Base-by-base conservation (phyloP, 2,888 invertebrate genomes). In the Brenthis ino region DNA sequence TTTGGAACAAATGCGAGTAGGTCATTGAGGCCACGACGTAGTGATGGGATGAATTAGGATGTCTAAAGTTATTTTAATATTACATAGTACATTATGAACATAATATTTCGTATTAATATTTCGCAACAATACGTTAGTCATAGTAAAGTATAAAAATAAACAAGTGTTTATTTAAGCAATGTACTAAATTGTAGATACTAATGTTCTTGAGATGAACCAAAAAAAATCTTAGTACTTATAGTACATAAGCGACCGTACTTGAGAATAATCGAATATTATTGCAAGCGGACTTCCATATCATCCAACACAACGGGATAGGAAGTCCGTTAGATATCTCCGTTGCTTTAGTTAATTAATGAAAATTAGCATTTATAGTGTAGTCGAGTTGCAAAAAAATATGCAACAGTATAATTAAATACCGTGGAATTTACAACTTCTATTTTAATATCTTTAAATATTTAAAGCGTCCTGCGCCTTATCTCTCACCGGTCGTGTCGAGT, bases 1-100 rank as follows among this genome's bases (percentile, higher is more conserved):
- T 63, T 67, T 67, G 24, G 67, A 56, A 51, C 67, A 56, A 63
- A 48, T 48, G 63, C 28, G 20, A 67, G 56, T 67, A 12, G 67
- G 67, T 67, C 56, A 63, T 48, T 37, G 24, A 43, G 43, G 55
- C 55, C 55, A 28, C 64, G 55, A 64, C 13, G 55, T 24, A 5
- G 55, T 51, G 53, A 1, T n/a, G 54, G 14, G 14, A 55, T 11
- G 16, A 33, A 53, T 51, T 33, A 33, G 37, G 37, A 43, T 51
- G 16, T 53, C 11, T 20, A 5, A 20, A 37, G 37, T 37, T 51
- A 13, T 53, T 63, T 51, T 20, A 53, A 2, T 16, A 37, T 50
- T 50, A 51, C 47, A 28, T 58, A 3, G 16, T 57, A 6, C 8
- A 37, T 8, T 37, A 37, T 8, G 1, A 6, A 37, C 37, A 8